Evolutionary conservation across 2,113 vertebrate genomes (phyloP).

Genomic region (Hippolais icterina): DNA sequence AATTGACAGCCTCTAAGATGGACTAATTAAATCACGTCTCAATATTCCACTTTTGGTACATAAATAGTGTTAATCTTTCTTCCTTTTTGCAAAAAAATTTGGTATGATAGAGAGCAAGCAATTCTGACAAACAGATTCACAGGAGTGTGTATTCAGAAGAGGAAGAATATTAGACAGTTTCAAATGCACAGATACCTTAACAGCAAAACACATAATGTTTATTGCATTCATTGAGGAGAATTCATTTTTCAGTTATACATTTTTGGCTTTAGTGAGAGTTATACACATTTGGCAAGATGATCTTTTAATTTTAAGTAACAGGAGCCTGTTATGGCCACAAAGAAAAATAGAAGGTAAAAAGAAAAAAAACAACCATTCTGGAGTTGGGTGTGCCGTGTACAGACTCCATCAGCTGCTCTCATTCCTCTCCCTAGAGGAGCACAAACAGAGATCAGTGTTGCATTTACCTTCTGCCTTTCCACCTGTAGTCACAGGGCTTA

Average conservation of each 20-base stretch:
- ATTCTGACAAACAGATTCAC: background rate
- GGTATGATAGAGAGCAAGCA: background rate
- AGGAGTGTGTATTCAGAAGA: accelerated
- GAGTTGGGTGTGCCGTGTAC: background rate
- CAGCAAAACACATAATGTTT: background rate
- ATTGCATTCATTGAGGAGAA: background rate
- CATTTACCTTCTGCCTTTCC: background rate
- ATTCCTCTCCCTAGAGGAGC: background rate
- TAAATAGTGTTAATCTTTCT: background rate
- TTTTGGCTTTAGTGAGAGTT: background rate
- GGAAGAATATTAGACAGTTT: background rate
- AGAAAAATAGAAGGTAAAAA: background rate
- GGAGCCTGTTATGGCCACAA: background rate
- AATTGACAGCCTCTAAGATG: background rate
- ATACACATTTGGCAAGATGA: accelerated
- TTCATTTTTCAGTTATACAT: background rate
- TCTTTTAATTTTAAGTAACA: background rate
- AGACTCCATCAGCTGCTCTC: background rate
- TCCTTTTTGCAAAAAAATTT: background rate
- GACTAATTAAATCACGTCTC: background rate
- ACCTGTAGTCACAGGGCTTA: background rate
- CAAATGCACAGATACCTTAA: background rate
- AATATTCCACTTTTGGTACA: background rate
- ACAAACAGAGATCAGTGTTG: background rate
- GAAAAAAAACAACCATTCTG: background rate